Evolutionary conservation across 2,113 vertebrate species (phyloP).

Genomic region (Elanus axillaris): DNA sequence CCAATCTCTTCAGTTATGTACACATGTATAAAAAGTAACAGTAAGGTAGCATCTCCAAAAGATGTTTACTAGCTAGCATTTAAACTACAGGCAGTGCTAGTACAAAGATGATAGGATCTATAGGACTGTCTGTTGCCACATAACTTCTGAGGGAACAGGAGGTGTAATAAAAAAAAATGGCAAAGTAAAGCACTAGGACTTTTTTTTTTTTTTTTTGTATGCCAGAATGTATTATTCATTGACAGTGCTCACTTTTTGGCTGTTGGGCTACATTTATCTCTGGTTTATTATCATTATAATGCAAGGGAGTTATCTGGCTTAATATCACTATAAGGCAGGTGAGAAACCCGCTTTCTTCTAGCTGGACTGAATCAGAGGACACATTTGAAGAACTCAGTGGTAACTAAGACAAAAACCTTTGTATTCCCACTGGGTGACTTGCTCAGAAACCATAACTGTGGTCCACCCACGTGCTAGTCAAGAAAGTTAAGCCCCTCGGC

Average conservation of each 20-base stretch:
- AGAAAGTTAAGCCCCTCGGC: neutral
- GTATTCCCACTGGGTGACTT: neutral
- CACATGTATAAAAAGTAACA: neutral
- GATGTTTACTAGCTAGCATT: neutral
- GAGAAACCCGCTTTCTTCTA: neutral
- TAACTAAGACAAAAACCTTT: neutral
- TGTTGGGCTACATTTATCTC: neutral
- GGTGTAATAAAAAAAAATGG: neutral
- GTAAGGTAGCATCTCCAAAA: neutral
- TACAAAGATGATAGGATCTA: neutral
- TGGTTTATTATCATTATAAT: neutral
- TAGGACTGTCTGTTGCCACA: neutral
- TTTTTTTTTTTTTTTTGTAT: neutral
- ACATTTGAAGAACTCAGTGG: neutral
- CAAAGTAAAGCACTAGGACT: neutral
- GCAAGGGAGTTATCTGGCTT: neutral
- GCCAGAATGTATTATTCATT: neutral
- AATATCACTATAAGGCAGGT: neutral
- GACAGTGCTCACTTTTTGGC: neutral
- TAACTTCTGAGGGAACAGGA: neutral
- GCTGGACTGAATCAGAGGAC: neutral
- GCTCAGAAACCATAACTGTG: neutral
- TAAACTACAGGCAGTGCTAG: neutral
- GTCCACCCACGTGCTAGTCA: neutral
- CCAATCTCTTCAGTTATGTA: neutral